These are phyloP conservation scores for Patella ulyssiponensis DNA, from an alignment of 2,888 invertebrate species.

Conservation along the genomic window DNA sequence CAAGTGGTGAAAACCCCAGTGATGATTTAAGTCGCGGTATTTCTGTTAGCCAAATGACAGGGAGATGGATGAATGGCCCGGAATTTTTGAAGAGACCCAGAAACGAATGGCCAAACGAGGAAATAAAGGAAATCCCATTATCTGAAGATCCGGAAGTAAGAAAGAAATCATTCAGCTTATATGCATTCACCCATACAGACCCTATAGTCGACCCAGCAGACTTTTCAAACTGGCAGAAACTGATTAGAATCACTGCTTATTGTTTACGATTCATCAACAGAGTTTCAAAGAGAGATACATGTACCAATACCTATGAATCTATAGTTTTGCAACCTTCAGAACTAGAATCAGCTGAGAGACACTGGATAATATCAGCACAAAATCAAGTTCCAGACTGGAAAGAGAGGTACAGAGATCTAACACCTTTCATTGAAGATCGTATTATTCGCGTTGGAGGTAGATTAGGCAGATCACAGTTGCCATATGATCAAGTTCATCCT, in stretches of 20 bases:
- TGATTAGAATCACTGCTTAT: conserved; percentile 22
- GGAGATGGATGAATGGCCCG: too few relatives aligned
- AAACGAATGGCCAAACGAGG: conserved; percentile 14
- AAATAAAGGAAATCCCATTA: not conserved
- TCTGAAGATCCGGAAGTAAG: not conserved
- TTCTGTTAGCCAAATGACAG: too few relatives aligned
- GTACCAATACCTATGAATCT: not conserved
- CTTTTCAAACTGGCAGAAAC: conserved; percentile 16
- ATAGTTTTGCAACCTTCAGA: not conserved
- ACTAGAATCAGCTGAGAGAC: conserved; percentile 12
- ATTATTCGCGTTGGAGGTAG: too few relatives aligned
- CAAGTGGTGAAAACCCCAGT: too few relatives aligned
- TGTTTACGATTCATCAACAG: conserved; percentile 12
- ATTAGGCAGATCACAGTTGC: too few relatives aligned
- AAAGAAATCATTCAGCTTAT: not conserved
- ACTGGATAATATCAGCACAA: conserved; percentile 17
- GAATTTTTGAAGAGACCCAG: conserved; percentile 8
- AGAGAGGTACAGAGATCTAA: conserved; percentile 9
- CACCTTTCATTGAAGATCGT: too few relatives aligned
- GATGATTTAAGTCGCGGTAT: not conserved
- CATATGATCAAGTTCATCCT: too few relatives aligned
- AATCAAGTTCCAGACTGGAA: conserved; percentile 14
- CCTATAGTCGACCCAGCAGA: conserved; percentile 5
- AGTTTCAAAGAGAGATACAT: not conserved
- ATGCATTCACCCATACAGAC: not conserved